phyloP scores from a whole-genome alignment of 2,888 invertebrate genomes.

The Ennomos erosarius region DNA sequence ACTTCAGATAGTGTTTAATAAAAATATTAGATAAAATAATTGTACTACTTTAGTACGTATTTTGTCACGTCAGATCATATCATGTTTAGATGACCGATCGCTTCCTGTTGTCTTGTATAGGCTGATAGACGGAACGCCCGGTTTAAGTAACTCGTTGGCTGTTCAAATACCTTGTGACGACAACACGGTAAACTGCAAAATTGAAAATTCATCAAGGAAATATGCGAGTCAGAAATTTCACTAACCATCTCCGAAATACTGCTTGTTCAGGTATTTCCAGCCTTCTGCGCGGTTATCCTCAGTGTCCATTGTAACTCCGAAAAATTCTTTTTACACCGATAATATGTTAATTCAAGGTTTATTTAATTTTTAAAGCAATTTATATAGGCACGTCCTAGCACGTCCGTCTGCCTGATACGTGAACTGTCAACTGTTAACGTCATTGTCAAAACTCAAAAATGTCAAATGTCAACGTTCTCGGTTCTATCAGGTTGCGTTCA shows the following conservation, averaged over 20 bases:
- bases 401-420: slow-evolving; percentile 10
- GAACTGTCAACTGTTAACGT: slow-evolving; percentile 47
- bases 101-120: slow-evolving; percentile 27
- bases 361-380: slow-evolving; percentile 37
- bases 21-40: slow-evolving; percentile 8
- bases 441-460: slow-evolving; percentile 27
- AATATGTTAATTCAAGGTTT: slow-evolving; percentile 30
- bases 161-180: slow-evolving; percentile 49
- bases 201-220: slow-evolving; percentile 49
- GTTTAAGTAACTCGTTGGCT: slow-evolving; percentile 1
- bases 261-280: slow-evolving; percentile 82
- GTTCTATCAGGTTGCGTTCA: slow-evolving; percentile 1
- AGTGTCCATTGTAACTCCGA: slow-evolving; percentile 56
- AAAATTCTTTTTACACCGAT: slow-evolving; percentile 30
- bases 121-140: slow-evolving; percentile 6
- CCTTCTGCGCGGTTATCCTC: slow-evolving; percentile 79
- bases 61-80: slow-evolving; percentile 8
- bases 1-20: slow-evolving; percentile 8
- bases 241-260: slow-evolving; percentile 81
- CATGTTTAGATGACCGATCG: slow-evolving; percentile 13
- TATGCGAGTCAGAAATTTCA: slow-evolving; percentile 47
- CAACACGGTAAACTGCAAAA: slow-evolving; percentile 47
- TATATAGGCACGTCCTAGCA: slow-evolving; percentile 29
- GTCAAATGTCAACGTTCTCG: slow-evolving; percentile 24
- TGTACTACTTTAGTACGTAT: slow-evolving; percentile 3